Evolutionary conservation across 2,113 vertebrate species (phyloP), one percentile per base, ranked within the genome.

Genomic region (Sorex araneus): DNA sequence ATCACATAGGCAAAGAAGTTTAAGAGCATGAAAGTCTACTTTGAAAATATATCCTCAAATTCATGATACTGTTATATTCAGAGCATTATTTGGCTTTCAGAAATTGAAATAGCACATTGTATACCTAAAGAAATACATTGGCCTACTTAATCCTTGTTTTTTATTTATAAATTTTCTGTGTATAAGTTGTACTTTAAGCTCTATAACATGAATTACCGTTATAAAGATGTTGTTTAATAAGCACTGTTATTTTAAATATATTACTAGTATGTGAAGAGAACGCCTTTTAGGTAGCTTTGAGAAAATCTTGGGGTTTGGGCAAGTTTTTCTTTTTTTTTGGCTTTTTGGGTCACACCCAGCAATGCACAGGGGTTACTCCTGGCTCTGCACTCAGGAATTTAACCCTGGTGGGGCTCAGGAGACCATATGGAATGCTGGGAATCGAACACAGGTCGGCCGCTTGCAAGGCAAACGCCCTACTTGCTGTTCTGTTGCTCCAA

Each of bases 221-320:
- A 82, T 84, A 94, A 97, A 89, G 82, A 95, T 96, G 92, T 90
- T 96, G 93, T 40, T 95, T 96, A 95, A 95, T 96, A 96, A 64
- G 60, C 76, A 94, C 76, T 78, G 64, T 94, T 63, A 94, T 96
- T 90, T 74, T 96, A 95, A 90, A 97, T 97, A 96, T 97, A 74
- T 77, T 79, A 73, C 23, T 92, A 78, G 45, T 30, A 77, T 87
- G 73, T 96, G 90, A 96, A 86, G 94, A 97, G 95, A 97, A 76
- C 84, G 97, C 92, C 40, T n/a, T 84, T 90, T 93, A 82, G 50
- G 82, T 97, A 63, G 89, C 90, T 97, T 57, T 40, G 8, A 60
- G 54, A 23, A 60, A 60, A 60, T 21, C 6, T 50, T n/a, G n/a
- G n/a, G n/a, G n/a, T n/a, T n/a, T n/a, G n/a, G n/a, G n/a, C n/a